Conservation (phyloP, 2,113 vertebrate species). For the Aplodontia rufa region DNA sequence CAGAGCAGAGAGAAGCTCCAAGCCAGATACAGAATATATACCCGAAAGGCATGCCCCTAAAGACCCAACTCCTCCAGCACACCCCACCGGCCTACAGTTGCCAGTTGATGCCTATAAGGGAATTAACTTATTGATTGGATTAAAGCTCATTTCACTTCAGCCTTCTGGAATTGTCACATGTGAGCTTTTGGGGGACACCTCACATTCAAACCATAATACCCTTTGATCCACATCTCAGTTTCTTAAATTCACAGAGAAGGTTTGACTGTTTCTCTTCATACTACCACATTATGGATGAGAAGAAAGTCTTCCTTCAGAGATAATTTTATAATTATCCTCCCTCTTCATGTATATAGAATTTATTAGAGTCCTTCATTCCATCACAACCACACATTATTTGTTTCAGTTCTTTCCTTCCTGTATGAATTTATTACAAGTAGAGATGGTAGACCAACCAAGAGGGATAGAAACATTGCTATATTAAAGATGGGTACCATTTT, state of each 20-base stretch:
- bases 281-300: not conserved
- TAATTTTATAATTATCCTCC: not conserved
- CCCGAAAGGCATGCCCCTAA: too few species aligned
- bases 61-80: too few species aligned
- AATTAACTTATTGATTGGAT: too few species aligned
- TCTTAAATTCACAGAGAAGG: not conserved
- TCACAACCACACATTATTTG: not conserved
- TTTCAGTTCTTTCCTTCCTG: not conserved
- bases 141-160: too few species aligned
- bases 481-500: not conserved
- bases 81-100: too few species aligned
- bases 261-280: not conserved
- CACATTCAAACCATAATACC: too few species aligned
- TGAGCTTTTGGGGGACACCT: too few species aligned
- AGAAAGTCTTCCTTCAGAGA: not conserved
- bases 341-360: not conserved
- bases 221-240: not conserved
- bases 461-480: not conserved
- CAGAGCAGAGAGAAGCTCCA: too few species aligned
- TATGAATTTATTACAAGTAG: not conserved
- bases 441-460: not conserved
- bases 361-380: not conserved
- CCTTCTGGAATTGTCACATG: too few species aligned
- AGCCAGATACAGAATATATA: too few species aligned
- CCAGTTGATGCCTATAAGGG: too few species aligned